phyloP scores from a whole-genome alignment of 2,797 vertebrate species.

The Echiichthys vipera region DNA sequence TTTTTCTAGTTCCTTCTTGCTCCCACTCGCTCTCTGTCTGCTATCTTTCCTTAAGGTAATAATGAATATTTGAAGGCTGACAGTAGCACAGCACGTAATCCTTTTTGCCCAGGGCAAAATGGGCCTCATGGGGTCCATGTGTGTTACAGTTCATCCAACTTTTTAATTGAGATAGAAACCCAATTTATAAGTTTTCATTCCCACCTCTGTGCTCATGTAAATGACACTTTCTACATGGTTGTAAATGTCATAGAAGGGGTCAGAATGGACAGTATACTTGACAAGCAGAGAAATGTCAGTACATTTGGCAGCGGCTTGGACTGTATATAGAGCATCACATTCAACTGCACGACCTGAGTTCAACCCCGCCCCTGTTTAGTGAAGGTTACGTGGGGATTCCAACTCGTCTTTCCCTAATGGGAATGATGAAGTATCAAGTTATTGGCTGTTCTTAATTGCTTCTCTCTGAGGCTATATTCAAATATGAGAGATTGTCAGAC shows the following conservation, averaged over 20 bases:
- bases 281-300: slow-evolving; percentile 33
- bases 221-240: slow-evolving; percentile 57
- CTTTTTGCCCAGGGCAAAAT: slow-evolving; percentile 74
- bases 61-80: slow-evolving; percentile 81
- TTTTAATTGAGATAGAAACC: slow-evolving; percentile 79
- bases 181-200: slow-evolving; percentile 75
- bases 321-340: no score
- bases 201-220: slow-evolving; percentile 64
- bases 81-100: slow-evolving; percentile 74
- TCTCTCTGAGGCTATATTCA: slow-evolving; percentile 1
- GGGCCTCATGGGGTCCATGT: slow-evolving; percentile 69
- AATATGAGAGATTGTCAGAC: slow-evolving; percentile 22
- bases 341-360: no score
- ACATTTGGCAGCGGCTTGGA: slow-evolving; percentile 14
- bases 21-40: slow-evolving; percentile 57
- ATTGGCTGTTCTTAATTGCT: slow-evolving; percentile 22
- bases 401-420: slow-evolving; percentile 13
- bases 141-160: slow-evolving; percentile 77
- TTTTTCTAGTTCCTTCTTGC: slow-evolving; percentile 50
- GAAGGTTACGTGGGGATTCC: neutral
- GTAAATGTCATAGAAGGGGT: slow-evolving; percentile 35
- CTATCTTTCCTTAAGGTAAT: slow-evolving; percentile 77
- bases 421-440: slow-evolving; percentile 26
- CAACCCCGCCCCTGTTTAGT: no score
- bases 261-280: slow-evolving; percentile 22